phyloP scores from a whole-genome alignment of 2,797 vertebrate species.

The Betta splendens region DNA sequence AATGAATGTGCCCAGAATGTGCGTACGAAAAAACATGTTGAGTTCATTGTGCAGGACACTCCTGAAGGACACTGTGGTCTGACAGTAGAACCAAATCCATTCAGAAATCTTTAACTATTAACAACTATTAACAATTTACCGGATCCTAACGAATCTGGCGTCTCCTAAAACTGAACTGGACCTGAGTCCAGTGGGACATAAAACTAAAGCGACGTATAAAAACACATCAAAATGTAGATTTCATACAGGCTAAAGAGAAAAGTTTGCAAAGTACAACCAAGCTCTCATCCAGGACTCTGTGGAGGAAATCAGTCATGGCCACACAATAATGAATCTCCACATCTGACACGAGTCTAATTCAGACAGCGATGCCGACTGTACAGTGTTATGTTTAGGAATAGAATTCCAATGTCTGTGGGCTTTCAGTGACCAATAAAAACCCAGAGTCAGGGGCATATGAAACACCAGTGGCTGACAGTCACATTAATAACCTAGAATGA shows the following conservation, averaged over 20 bases:
- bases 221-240: not conserved
- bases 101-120: not conserved
- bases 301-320: conserved; percentile 43
- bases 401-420: conserved; percentile 68
- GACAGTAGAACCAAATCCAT: not conserved
- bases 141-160: not conserved
- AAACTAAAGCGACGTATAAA: conserved; percentile 1
- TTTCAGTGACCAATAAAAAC: conserved; percentile 73
- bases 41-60: not conserved
- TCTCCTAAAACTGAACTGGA: not conserved
- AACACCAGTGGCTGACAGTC: conserved; percentile 77
- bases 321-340: conserved; percentile 53
- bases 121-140: too few relatives aligned
- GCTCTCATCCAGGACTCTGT: conserved; percentile 1
- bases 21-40: not conserved
- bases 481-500: conserved; percentile 80
- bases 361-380: conserved; percentile 45
- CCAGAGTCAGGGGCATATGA: conserved; percentile 69
- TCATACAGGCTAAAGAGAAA: conserved; percentile 28
- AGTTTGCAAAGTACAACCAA: conserved; percentile 3
- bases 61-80: not conserved
- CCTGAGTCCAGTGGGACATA: not conserved
- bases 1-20: conserved; percentile 24
- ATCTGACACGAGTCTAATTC: conserved; percentile 54
- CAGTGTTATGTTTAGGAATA: conserved; percentile 63